Base-by-base conservation (phyloP, 2,797 vertebrate genomes). In the Lepidocolaptes lacrymiger region DNA sequence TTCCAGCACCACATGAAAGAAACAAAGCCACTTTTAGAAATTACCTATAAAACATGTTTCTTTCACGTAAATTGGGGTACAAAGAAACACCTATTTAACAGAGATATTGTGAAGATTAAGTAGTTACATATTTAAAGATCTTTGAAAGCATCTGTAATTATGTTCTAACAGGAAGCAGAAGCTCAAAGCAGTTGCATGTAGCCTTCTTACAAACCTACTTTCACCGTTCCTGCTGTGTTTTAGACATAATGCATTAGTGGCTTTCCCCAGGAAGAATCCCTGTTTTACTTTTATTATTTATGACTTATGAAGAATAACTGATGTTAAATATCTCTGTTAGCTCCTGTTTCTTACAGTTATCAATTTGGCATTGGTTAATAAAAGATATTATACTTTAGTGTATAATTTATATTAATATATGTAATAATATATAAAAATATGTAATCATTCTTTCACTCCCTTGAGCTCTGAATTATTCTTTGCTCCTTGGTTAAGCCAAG, bases 101-200 rank as follows among this genome's bases (percentile, higher is more conserved):
- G 32, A 68, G 52, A 52, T 91, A 81, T 48, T 88, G 78, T 85
- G 82, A 73, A 88, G 73, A 81, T 69, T 55, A 52, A 59, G 39
- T 66, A 72, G 72, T 62, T 89, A 92, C 94, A 92, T 96, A 81
- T 95, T 91, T 91, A 73, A 91, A 68, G 76, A 62, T 52, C 59
- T 84, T 79, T 91, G 92, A 86, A 96, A 81, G 48, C 11, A 1
- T 81, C 82, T 92, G 39, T 92, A 92, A 93, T 92, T 93, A 69
- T 30, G 7, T 88, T 46, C 39, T 58, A 84, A 83, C 5, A 74
- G 59, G 69, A 89, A 92, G 66, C 21, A 74, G 58, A 61, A 89
- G 32, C 32, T 72, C n/a, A 23, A 36, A 77, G 46, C 16, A 26
- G 20, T 44, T 62, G 9, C 30, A n/a, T 62, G 36, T 62, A 66